Evolutionary conservation across 37 sponge, comb jelly and placozoan genomes (phyloP), one percentile per base, ranked within the genome.

Genomic region (Petrosia ficiformis): DNA sequence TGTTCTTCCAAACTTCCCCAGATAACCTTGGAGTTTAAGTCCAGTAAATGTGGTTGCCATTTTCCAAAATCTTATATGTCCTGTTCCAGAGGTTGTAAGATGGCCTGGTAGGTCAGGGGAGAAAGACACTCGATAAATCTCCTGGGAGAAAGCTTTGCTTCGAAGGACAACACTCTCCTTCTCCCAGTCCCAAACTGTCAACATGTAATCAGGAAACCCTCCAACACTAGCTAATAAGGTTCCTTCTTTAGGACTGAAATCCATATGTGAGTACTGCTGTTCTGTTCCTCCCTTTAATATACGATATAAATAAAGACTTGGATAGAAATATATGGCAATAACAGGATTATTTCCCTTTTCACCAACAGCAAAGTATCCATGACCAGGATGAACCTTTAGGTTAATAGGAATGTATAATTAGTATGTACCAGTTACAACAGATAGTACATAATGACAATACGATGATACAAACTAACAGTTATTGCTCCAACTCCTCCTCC

Each of bases 41-140:
- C 99, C 99, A 44, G 99, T 98, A 77, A 98, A 98, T 19, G 99
- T 98, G 22, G 66, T 83, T 2, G 99, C 99, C 99, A 98, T 98
- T 70, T 95, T 98, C 99, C 99, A 98, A 84, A 98, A 98, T 59
- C 87, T 33, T 44, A 98, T 95, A 85, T 98, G 99, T 5, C 99
- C 99, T 39, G 91, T 91, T 16, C 99, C 99, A 29, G 93, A 88
- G 57, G 99, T 92, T 44, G 99, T 98, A 44, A 98, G 82, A 72
- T 95, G 96, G 38, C 93, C 89, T 1, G 94, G 90, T 63, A 83
- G 87, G 37, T 95, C 99, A 19, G 99, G 88, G 16, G 99, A 95
- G 87, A 98, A 98, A 41, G 90, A 79, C 37, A 98, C 99, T 32
- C 96, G 82, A 71, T 85, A 95, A 68, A 95, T 82, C 33, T 95